These are phyloP conservation scores for Haemorhous mexicanus DNA, from an alignment of 2,113 vertebrate genomes.

Conservation along the genomic window DNA sequence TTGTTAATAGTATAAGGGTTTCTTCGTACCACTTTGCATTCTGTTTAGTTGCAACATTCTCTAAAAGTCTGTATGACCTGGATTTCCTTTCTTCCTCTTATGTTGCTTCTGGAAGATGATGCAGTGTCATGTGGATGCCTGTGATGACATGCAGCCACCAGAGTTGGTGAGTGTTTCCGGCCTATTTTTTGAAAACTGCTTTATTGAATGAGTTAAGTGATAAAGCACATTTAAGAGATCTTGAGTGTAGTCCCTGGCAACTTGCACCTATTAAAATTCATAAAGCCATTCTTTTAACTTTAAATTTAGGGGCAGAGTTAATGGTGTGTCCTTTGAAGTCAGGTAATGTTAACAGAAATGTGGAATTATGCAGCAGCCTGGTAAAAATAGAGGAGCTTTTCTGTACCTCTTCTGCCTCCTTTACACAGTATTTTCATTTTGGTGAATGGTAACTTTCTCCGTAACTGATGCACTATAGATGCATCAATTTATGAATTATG, in stretches of 20 bases:
- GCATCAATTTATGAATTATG: background rate
- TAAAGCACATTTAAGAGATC: background rate
- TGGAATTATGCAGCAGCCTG: background rate
- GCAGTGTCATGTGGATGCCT: constrained; percentile 69
- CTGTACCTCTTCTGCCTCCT: background rate
- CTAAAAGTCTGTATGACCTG: background rate
- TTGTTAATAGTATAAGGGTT: background rate
- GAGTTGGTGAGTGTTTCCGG: constrained; percentile 44
- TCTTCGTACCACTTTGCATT: background rate
- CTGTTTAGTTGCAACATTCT: background rate
- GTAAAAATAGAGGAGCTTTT: background rate
- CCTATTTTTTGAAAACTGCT: background rate
- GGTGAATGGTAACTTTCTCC: background rate
- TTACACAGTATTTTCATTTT: rapidly evolving
- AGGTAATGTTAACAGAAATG: background rate
- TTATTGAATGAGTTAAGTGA: background rate
- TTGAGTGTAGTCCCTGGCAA: background rate
- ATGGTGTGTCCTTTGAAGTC: background rate
- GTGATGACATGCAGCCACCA: constrained; percentile 69
- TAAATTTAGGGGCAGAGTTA: background rate
- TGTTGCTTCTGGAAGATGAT: constrained; percentile 51
- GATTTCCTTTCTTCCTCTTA: background rate
- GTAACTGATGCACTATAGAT: background rate
- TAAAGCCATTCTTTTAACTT: background rate
- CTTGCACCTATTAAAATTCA: background rate